A percentile compares a stretch with the other conserved stretches of the same genome.
Evolutionary conservation across 2,113 vertebrate species (phyloP).

Genomic region (Piprites chloris): DNA sequence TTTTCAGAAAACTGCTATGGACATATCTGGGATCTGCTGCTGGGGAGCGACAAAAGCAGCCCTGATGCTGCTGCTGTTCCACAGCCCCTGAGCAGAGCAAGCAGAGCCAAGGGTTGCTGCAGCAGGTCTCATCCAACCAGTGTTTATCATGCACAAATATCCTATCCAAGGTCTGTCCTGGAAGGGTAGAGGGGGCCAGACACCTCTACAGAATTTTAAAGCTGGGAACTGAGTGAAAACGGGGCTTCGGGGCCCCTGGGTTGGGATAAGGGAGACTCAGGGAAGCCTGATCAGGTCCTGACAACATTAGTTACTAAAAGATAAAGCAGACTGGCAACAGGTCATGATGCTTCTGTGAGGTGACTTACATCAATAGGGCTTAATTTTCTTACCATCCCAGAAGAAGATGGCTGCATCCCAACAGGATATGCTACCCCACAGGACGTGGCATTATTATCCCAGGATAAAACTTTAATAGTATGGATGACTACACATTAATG

Average conservation of each 20-base stretch:
- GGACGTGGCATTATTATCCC: background rate
- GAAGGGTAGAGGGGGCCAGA: background rate
- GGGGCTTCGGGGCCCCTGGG: background rate
- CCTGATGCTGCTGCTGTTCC: background rate
- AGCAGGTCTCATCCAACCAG: background rate
- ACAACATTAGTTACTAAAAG: background rate
- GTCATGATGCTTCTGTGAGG: background rate
- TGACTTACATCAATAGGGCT: accelerated
- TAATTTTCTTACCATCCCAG: background rate
- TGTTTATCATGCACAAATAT: background rate
- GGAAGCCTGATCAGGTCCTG: background rate
- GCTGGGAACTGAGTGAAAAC: background rate
- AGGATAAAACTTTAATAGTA: background rate
- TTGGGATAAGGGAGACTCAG: background rate
- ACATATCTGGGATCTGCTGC: background rate
- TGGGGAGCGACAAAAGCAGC: background rate
- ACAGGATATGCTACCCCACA: background rate
- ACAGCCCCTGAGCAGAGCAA: background rate
- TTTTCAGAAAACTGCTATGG: background rate
- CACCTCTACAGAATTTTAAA: background rate
- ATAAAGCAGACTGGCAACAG: background rate
- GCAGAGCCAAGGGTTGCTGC: background rate
- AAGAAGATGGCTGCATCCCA: background rate
- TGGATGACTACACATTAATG: background rate
- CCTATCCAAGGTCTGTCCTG: accelerated